A percentile compares a stretch with the other conserved stretches of the same genome.
These are phyloP conservation scores for Edolisoma coerulescens DNA, from an alignment of 2,113 vertebrate species.

Conservation along the genomic window DNA sequence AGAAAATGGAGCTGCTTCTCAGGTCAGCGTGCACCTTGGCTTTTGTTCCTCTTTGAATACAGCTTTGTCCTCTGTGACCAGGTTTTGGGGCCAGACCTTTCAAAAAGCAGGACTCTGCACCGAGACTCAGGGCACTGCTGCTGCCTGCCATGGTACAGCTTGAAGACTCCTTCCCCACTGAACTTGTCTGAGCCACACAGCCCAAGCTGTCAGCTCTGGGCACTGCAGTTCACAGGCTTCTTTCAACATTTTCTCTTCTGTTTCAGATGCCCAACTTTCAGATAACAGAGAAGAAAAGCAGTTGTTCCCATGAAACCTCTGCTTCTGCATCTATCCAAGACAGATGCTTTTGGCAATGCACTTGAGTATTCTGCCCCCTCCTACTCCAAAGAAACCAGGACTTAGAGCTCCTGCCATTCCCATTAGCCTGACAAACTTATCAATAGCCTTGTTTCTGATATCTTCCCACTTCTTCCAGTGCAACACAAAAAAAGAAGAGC, in stretches of 20 bases:
- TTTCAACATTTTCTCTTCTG: neutral
- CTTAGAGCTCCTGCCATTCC: neutral
- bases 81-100: neutral
- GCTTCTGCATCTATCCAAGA: neutral
- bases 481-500: neutral
- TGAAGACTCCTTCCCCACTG: neutral
- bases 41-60: constrained; percentile 2
- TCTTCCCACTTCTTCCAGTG: neutral
- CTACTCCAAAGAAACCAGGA: neutral
- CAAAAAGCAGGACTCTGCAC: neutral
- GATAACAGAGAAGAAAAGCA: neutral
- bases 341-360: neutral
- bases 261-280: neutral
- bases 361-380: neutral
- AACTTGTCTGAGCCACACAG: neutral
- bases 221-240: neutral
- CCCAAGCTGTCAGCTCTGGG: neutral
- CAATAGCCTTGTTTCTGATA: neutral
- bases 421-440: neutral
- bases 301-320: neutral
- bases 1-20: constrained; percentile 19
- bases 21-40: neutral
- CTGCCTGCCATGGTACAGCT: neutral
- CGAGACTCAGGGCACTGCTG: fast-evolving
- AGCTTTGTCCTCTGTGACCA: neutral